Conservation (phyloP, 2,113 vertebrate genomes). For the Promerops cafer region DNA sequence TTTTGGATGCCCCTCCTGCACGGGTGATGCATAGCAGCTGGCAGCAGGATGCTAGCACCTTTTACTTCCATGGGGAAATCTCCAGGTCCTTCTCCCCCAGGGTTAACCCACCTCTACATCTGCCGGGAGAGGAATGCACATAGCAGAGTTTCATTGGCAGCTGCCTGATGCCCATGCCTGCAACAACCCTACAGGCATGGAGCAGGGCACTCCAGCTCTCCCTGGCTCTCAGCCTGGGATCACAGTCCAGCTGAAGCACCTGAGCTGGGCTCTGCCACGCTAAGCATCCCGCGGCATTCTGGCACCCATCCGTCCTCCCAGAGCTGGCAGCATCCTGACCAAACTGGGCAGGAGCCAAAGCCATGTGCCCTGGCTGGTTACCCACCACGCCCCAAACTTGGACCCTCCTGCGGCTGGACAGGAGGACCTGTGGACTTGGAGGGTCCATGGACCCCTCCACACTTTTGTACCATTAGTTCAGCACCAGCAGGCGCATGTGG, state of each 20-base stretch:
- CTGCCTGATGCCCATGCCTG: background rate
- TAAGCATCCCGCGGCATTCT: background rate
- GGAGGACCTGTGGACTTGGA: background rate
- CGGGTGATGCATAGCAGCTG: fast-evolving
- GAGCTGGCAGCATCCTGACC: background rate
- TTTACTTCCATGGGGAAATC: background rate
- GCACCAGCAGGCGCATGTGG: background rate
- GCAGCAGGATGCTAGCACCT: background rate
- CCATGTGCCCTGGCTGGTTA: background rate
- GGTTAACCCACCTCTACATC: background rate
- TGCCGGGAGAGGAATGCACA: background rate
- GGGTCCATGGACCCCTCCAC: background rate
- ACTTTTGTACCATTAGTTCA: background rate
- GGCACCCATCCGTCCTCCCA: fast-evolving
- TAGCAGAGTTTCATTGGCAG: background rate
- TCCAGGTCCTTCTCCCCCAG: background rate
- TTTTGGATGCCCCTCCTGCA: background rate
- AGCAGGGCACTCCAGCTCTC: background rate
- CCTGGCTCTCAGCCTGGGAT: background rate
- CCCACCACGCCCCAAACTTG: fast-evolving
- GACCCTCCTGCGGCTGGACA: background rate
- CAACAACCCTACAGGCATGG: fast-evolving
- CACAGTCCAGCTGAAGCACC: background rate
- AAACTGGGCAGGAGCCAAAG: background rate
- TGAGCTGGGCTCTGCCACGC: background rate